These are phyloP conservation scores for Didymodactylos carnosus DNA, from an alignment of 2,888 invertebrate species.

Conservation along the genomic window DNA sequence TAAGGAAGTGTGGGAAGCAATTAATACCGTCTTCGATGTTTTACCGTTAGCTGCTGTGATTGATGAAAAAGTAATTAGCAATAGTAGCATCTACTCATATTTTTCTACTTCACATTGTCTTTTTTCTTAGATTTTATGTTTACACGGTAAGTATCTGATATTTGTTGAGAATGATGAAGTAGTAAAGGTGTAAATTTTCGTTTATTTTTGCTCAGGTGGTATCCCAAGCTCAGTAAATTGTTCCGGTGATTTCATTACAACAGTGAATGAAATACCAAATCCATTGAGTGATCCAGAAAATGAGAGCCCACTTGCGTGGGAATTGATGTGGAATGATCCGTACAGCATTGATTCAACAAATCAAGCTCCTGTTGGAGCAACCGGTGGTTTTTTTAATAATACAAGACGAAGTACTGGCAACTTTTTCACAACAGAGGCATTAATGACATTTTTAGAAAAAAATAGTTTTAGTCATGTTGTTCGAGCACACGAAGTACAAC, in stretches of 20 bases:
- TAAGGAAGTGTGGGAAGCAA: slow-evolving; percentile 46
- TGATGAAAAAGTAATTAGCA: slow-evolving; percentile 55
- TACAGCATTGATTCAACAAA: slow-evolving; percentile 28
- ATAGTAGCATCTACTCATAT: too few relatives aligned
- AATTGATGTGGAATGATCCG: slow-evolving; percentile 59
- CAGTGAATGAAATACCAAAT: slow-evolving; percentile 43
- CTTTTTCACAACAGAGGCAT: slow-evolving; percentile 49
- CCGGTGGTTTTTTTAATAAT: slow-evolving; percentile 48
- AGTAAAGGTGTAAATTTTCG: too few relatives aligned
- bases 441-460: slow-evolving; percentile 46
- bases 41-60: slow-evolving; percentile 53
- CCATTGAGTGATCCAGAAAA: slow-evolving; percentile 47
- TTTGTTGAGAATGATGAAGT: too few relatives aligned
- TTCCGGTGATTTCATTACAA: not conserved
- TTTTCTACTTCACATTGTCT: too few relatives aligned
- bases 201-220: slow-evolving; percentile 58
- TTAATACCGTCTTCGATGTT: slow-evolving; percentile 51
- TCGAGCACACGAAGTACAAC: slow-evolving; percentile 53
- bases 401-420: slow-evolving; percentile 50
- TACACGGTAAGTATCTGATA: too few relatives aligned
- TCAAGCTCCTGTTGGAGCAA: slow-evolving; percentile 16
- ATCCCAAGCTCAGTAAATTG: slow-evolving; percentile 46
- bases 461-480: slow-evolving; percentile 52
- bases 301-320: slow-evolving; percentile 55
- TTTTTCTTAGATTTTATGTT: slow-evolving; percentile 36